phyloP scores from a whole-genome alignment of 92 coral and sea anemone genomes.

The Phenganax stokvisi region DNA sequence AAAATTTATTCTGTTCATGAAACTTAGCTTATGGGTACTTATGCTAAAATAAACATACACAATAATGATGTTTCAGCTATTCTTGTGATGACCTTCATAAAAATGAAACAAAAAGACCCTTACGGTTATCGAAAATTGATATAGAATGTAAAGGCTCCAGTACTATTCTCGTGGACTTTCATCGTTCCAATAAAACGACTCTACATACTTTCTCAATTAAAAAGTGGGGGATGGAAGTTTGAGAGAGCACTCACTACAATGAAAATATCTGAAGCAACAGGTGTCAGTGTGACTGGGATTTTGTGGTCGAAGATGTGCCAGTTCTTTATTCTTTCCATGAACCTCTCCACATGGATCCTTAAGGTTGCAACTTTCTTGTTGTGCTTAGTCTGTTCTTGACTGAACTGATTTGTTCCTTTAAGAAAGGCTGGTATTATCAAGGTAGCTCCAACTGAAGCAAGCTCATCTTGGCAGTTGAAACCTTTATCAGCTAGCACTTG shows the following conservation, averaged over 20 bases:
- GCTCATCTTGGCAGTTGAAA: slow-evolving; percentile 52
- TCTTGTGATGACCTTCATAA: no score
- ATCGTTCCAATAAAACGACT: no score
- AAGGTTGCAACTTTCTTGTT: slow-evolving; percentile 57
- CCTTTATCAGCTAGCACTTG: slow-evolving; percentile 50
- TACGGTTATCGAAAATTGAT: no score
- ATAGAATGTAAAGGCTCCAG: no score
- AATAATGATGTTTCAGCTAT: no score
- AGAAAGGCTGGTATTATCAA: slow-evolving; percentile 48
- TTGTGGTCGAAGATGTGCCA: slow-evolving; percentile 59
- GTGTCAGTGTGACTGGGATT: not conserved
- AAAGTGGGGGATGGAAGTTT: not conserved
- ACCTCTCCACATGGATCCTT: slow-evolving; percentile 56
- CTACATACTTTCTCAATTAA: no score
- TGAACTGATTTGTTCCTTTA: slow-evolving; percentile 47
- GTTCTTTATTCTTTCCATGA: slow-evolving; percentile 60
- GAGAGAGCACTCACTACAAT: not conserved
- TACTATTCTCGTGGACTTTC: no score
- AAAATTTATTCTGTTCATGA: no score
- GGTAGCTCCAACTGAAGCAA: slow-evolving; percentile 45
- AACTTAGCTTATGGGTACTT: no score
- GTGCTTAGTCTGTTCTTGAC: slow-evolving; percentile 47
- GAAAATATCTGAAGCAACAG: slow-evolving; percentile 1
- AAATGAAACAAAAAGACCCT: no score
- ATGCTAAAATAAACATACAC: no score